These are phyloP conservation scores for Cydia pomonella DNA, from an alignment of 1,140 invertebrate species.

Conservation along the genomic window DNA sequence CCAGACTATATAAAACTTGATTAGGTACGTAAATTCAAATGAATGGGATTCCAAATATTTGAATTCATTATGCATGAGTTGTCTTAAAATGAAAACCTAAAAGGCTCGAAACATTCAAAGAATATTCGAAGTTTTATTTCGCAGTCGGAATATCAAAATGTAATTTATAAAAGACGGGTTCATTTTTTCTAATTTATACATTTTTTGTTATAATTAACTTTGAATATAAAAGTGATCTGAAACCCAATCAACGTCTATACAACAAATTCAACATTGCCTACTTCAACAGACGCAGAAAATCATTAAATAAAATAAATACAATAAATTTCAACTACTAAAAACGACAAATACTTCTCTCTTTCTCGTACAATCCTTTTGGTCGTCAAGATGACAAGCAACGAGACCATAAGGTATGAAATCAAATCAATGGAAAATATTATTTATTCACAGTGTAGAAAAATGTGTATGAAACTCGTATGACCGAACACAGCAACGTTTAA, in stretches of 20 bases:
- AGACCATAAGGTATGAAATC: background rate
- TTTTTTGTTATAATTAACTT: background rate
- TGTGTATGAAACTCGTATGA: too few species aligned
- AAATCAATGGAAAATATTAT: background rate
- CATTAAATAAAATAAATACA: background rate
- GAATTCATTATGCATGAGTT: slow-evolving; percentile 5
- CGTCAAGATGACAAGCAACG: background rate
- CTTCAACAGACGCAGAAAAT: background rate
- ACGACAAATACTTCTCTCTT: background rate
- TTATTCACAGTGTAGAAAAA: background rate
- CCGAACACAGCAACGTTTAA: too few species aligned
- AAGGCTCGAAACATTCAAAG: slow-evolving; percentile 33
- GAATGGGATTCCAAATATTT: background rate
- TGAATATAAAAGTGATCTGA: background rate
- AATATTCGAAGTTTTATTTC: slow-evolving; percentile 47
- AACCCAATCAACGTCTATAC: background rate
- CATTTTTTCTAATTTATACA: slow-evolving; percentile 30
- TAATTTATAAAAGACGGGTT: slow-evolving; percentile 39
- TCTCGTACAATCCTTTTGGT: background rate
- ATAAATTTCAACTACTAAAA: background rate
- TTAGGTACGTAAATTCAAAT: background rate
- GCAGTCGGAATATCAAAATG: slow-evolving; percentile 44
- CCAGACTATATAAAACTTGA: background rate
- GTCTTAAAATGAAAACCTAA: slow-evolving; percentile 38
- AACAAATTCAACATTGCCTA: background rate